Evolutionary conservation across 2,888 invertebrate species (phyloP).

Genomic region (Eristalis tenax): DNA sequence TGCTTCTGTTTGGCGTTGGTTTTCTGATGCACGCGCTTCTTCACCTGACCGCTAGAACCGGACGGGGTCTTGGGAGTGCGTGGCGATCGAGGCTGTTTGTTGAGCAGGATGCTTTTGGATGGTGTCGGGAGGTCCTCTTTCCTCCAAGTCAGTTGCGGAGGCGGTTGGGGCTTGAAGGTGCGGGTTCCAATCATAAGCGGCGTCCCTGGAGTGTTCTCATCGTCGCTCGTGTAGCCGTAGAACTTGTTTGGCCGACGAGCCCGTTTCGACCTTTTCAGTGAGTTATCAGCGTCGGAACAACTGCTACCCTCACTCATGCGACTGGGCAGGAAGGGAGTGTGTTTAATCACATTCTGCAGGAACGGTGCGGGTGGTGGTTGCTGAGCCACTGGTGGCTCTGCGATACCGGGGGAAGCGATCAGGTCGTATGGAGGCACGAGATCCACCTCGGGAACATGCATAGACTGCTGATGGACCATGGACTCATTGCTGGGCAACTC

Average conservation of each 20-base stretch:
- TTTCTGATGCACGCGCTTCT: constrained; percentile 70
- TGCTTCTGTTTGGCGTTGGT: constrained; percentile 74
- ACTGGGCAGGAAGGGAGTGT: constrained; percentile 46
- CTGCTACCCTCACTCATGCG: constrained; percentile 80
- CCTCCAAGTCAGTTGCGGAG: constrained; percentile 87
- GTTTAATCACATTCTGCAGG: constrained; percentile 26
- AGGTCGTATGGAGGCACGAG: constrained; percentile 69
- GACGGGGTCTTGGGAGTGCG: constrained; percentile 73
- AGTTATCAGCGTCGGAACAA: constrained; percentile 84
- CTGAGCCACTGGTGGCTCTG: constrained; percentile 73
- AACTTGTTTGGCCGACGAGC: constrained; percentile 92
- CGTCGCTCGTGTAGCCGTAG: constrained; percentile 93
- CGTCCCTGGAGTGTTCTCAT: constrained; percentile 84
- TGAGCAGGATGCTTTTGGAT: constrained; percentile 76
- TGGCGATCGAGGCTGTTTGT: constrained; percentile 67
- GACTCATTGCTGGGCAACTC: constrained; percentile 21
- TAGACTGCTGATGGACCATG: constrained; percentile 26
- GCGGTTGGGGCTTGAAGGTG: constrained; percentile 83
- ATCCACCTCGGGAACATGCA: constrained; percentile 66
- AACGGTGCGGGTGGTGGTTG: constrained; percentile 31
- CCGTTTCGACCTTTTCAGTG: constrained; percentile 88
- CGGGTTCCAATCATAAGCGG: constrained; percentile 78
- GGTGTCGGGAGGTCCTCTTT: constrained; percentile 87
- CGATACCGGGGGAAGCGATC: constrained; percentile 73
- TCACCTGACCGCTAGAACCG: constrained; percentile 50